phyloP scores from a whole-genome alignment of 2,797 vertebrate genomes.

The Dermochelys coriacea region DNA sequence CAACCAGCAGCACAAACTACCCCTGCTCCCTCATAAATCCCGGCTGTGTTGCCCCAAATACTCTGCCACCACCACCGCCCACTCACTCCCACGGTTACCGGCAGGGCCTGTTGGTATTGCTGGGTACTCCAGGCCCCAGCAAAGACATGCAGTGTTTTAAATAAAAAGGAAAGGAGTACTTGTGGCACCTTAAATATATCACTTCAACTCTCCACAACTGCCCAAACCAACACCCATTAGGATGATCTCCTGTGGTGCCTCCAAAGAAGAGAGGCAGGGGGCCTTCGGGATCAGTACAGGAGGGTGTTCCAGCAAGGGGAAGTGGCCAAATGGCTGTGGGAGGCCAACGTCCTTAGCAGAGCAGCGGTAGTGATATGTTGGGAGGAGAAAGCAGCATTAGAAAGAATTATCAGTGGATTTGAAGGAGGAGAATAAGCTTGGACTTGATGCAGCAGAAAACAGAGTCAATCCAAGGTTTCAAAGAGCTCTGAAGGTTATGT shows the following conservation, averaged over 20 bases:
- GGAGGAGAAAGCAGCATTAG: neutral
- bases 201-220: neutral
- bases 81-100: neutral
- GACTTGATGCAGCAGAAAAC: fast-evolving
- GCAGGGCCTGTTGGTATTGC: neutral
- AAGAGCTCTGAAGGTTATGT: fast-evolving
- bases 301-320: neutral
- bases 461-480: neutral
- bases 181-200: no score
- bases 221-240: neutral
- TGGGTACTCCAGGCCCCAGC: no score
- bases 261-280: fast-evolving
- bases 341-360: fast-evolving
- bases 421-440: fast-evolving
- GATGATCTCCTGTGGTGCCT: neutral
- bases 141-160: neutral
- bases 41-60: neutral
- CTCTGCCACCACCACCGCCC: neutral
- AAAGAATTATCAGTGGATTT: fast-evolving
- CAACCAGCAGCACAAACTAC: no score
- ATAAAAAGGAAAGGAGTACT: no score
- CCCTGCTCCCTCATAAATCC: no score
- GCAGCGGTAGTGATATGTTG: fast-evolving
- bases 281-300: neutral
- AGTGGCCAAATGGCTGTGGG: fast-evolving